phyloP scores from a whole-genome alignment of 2,797 vertebrate genomes.

The Amblyraja radiata region DNA sequence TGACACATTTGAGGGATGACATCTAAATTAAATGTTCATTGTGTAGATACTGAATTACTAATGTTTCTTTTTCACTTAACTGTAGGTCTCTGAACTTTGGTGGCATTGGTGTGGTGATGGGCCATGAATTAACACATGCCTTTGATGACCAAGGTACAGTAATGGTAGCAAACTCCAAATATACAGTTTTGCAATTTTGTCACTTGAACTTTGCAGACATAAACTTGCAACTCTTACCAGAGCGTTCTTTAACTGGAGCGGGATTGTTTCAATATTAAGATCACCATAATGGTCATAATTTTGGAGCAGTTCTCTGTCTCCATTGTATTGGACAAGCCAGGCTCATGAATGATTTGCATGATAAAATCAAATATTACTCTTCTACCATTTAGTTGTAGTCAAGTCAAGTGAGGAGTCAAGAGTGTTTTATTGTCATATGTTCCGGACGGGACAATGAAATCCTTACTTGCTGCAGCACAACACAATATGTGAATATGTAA shows the following conservation, averaged over 20 bases:
- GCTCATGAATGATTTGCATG: not conserved
- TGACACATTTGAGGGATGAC: not conserved
- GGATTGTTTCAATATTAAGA: not conserved
- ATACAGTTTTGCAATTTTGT: not conserved
- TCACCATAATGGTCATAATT: not conserved
- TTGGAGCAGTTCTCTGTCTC: not conserved
- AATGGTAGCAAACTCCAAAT: not conserved
- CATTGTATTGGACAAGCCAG: not conserved
- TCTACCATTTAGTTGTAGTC: not conserved
- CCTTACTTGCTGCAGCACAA: no score
- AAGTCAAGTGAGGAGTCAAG: no score
- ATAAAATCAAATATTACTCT: not conserved
- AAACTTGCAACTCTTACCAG: not conserved
- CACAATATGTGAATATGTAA: no score
- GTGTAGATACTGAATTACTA: not conserved
- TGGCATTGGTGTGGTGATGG: constrained; percentile 95
- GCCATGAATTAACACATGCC: constrained; percentile 90
- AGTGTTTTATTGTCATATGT: no score
- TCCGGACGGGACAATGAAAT: no score
- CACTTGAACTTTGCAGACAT: not conserved
- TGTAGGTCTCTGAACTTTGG: constrained; percentile 89
- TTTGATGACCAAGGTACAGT: constrained; percentile 83
- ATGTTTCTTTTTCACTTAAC: not conserved
- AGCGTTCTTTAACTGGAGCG: not conserved
- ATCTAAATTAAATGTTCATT: not conserved